Evolutionary conservation across 2,888 invertebrate genomes (phyloP), one percentile per base, ranked within the genome.

Genomic region (Mayetiola destructor): DNA sequence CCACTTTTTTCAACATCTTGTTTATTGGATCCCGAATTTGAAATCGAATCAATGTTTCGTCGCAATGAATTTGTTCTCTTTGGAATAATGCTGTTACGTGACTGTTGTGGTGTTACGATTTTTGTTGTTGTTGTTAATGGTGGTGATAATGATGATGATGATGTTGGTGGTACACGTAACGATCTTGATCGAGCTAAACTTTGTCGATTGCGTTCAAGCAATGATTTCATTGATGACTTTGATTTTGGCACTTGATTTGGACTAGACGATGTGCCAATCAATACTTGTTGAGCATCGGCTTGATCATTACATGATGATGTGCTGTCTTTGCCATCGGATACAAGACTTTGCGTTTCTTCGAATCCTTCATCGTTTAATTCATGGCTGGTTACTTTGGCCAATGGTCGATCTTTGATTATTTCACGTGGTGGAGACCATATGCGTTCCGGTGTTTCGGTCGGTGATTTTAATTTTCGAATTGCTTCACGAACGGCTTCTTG

Each of bases 331-430:
- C 88, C 88, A 68, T 89, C 89, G 0, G 89, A 89, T 65, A 88
- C 86, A 56, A 90, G 75, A 66, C 88, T 89, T 66, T 89, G 89
- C 0, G 88, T 88, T 73, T 91, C 91, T 68, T 91, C 90, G 66
- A 91, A 91, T 9, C 91, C 90, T 75, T 91, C 90, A 67, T 91
- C 91, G 65, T 88, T 86, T 48, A 84, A 69, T 64, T 90, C 89
- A 68, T 64, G 6, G 40, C 40, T 37, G 20, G 35, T 16, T 27
- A 16, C 63, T 59, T 56, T 63, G 61, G 57, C 35, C 18, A 62
- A 64, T 3, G 61, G 58, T 48, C 64, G 64, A 40, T 65, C 63
- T 52, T 61, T 63, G 54, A 63, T 60, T 40, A 70, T 65, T 57
- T 71, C 68, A 4, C 70, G 63, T 1, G 70, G 66, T n/a, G 72